Evolutionary conservation across 2,113 vertebrate genomes (phyloP).

Genomic region (Zapus hudsonius): DNA sequence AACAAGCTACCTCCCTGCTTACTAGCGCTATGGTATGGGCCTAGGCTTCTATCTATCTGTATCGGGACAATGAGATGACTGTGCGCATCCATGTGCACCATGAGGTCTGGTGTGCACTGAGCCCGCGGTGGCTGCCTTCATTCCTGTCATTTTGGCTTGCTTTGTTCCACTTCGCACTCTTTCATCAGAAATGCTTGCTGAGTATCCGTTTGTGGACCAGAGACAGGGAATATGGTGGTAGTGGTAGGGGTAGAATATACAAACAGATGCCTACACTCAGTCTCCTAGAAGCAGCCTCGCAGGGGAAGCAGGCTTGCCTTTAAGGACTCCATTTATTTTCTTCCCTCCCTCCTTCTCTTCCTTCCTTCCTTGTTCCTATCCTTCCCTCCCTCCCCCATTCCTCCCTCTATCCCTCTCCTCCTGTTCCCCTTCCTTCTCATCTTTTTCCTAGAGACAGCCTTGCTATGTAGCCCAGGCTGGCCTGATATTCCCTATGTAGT

Average conservation of each 20-base stretch:
- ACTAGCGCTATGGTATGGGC: neutral
- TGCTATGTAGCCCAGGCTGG: neutral
- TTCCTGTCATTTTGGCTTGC: conserved; percentile 2
- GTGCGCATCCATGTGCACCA: neutral
- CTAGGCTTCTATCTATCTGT: neutral
- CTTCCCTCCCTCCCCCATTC: too few species aligned
- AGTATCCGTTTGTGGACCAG: neutral
- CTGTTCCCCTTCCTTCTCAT: too few species aligned
- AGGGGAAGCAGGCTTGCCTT: neutral
- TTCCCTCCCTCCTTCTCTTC: neutral
- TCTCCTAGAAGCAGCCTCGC: neutral
- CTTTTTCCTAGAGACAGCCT: neutral
- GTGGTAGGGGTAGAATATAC: neutral
- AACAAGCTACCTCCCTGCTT: neutral
- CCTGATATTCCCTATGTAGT: neutral
- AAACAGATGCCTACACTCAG: neutral
- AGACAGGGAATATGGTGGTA: neutral
- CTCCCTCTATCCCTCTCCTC: too few species aligned
- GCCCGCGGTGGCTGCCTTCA: neutral
- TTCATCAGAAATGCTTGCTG: neutral
- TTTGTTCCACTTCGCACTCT: neutral
- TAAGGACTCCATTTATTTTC: neutral
- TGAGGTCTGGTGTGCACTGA: neutral
- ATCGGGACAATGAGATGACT: neutral
- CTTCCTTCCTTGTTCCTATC: too few species aligned